Evolutionary conservation across 2,797 vertebrate species (phyloP).

Genomic region (Furcifer pardalis): DNA sequence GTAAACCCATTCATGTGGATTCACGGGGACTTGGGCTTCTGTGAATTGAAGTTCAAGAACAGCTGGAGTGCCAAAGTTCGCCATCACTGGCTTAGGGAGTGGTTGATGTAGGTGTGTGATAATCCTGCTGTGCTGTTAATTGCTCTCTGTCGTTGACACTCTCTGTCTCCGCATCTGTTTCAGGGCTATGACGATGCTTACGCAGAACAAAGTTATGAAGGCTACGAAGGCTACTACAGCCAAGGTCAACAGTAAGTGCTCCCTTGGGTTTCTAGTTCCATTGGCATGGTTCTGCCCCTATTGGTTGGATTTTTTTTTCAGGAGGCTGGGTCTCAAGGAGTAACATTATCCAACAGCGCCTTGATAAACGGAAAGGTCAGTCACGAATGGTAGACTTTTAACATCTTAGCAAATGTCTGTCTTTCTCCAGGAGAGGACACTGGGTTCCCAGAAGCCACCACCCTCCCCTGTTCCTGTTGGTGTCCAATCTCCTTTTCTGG

Average conservation of each 20-base stretch:
- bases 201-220: conserved; percentile 91
- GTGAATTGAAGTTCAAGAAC: no score
- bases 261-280: not conserved
- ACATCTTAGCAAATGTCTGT: not conserved
- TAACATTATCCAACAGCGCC: no score
- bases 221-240: conserved; percentile 93
- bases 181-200: conserved; percentile 92
- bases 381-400: not conserved
- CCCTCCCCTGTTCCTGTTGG: not conserved
- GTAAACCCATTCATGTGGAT: no score
- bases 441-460: not conserved
- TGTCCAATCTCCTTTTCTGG: no score
- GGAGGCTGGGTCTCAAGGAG: no score
- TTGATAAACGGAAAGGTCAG: no score
- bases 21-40: no score
- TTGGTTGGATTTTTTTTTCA: not conserved
- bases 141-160: not conserved
- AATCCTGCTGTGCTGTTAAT: rapidly evolving
- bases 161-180: conserved; percentile 10
- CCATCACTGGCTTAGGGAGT: no score
- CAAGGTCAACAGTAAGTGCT: conserved; percentile 90
- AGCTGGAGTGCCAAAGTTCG: no score
- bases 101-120: no score
- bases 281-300: not conserved
- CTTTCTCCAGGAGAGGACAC: no score